Evolutionary conservation across 1,140 invertebrate species (phyloP).

Genomic region (Neelides sp.): DNA sequence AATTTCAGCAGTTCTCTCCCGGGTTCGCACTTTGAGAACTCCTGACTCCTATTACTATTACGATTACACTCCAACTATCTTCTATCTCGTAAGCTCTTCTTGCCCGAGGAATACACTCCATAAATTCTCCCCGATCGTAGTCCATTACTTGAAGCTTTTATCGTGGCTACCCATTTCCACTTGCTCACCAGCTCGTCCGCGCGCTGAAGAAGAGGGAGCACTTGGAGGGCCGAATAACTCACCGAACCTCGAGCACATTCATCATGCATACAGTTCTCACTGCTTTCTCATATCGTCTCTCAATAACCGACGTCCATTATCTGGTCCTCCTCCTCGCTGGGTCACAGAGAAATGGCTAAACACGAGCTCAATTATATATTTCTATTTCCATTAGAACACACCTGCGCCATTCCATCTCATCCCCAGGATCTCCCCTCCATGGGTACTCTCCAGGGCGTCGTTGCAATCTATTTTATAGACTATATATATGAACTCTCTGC

Average conservation of each 20-base stretch:
- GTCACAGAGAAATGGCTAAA: too few species aligned
- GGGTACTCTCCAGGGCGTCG: constrained; percentile 14
- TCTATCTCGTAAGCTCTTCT: not conserved
- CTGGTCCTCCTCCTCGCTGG: not conserved
- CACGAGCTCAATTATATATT: too few species aligned
- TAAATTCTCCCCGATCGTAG: constrained; percentile 9
- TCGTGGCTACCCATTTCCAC: constrained; percentile 5
- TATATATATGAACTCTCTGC: constrained; percentile 18
- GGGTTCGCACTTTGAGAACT: too few species aligned
- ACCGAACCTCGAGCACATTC: too few species aligned
- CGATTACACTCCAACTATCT: too few species aligned
- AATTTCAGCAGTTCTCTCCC: not conserved
- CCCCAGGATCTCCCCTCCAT: not conserved
- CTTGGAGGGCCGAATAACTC: too few species aligned
- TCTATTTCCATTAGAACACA: not conserved
- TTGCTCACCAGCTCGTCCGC: not conserved
- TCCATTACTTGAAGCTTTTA: constrained; percentile 12
- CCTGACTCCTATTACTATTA: too few species aligned
- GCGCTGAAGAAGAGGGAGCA: not conserved
- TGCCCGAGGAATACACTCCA: not conserved
- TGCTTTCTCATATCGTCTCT: not conserved
- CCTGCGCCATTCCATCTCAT: not conserved
- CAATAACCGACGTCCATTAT: not conserved
- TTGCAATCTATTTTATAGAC: constrained; percentile 26
- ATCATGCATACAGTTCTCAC: not conserved